Conservation (phyloP, 2,888 invertebrate genomes). For the Rhagonycha fulva region DNA sequence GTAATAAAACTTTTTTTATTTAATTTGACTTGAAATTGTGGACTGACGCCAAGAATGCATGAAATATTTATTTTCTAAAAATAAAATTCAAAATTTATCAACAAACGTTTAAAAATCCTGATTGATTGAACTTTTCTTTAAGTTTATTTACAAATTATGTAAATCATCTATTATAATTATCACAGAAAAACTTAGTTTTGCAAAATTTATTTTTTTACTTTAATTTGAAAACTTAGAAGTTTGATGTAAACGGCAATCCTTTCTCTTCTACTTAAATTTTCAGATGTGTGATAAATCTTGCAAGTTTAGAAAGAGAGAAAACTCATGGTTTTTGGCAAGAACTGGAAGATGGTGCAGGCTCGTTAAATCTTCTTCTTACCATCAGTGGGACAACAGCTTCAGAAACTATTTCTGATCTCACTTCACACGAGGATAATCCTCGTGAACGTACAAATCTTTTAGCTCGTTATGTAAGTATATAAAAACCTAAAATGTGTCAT, state of each 20-base stretch:
- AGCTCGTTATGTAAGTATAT: constrained; percentile 70
- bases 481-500: background rate
- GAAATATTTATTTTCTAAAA: background rate
- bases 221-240: background rate
- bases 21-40: background rate
- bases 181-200: no score
- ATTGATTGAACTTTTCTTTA: background rate
- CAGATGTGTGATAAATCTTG: constrained; percentile 85
- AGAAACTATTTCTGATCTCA: constrained; percentile 90
- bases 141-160: no score
- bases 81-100: background rate
- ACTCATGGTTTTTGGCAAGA: constrained; percentile 90
- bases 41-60: background rate
- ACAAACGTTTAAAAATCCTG: background rate
- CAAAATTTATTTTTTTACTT: background rate
- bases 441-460: constrained; percentile 67
- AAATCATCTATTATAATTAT: no score
- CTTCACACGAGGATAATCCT: constrained; percentile 81
- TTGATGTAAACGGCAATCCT: no score
- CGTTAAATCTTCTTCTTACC: constrained; percentile 85
- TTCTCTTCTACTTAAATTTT: constrained; percentile 31
- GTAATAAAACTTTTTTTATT: background rate
- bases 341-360: constrained; percentile 87
- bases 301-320: constrained; percentile 81
- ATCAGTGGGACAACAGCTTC: constrained; percentile 94